phyloP scores from a whole-genome alignment of 2,113 vertebrate genomes.

The Pandion haliaetus region DNA sequence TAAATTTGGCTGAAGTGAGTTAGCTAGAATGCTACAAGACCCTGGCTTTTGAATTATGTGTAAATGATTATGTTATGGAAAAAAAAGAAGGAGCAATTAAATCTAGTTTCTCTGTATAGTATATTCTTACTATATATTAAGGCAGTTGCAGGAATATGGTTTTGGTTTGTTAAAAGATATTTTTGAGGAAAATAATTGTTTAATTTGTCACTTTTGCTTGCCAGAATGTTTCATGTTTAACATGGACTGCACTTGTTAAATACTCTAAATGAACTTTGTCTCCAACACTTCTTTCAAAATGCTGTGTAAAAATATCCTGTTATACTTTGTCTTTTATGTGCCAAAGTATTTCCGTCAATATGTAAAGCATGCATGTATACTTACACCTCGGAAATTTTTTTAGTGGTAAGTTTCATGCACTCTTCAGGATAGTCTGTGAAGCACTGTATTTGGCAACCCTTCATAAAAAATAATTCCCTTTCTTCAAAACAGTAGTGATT shows the following conservation, averaged over 20 bases:
- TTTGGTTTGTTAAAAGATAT: neutral
- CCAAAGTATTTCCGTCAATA: neutral
- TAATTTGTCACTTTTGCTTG: neutral
- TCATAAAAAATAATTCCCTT: neutral
- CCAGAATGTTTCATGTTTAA: neutral
- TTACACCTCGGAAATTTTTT: neutral
- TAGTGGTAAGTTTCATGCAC: neutral
- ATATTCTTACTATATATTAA: neutral
- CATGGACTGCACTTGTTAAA: neutral
- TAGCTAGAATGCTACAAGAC: neutral
- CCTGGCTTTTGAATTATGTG: neutral
- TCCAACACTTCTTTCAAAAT: neutral
- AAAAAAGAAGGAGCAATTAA: neutral
- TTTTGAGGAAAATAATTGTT: neutral
- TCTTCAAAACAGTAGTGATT: neutral
- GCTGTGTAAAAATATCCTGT: neutral
- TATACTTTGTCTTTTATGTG: neutral
- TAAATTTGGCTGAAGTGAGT: neutral
- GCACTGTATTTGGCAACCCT: neutral
- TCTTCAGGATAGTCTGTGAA: neutral
- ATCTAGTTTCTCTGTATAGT: neutral
- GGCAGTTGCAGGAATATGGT: neutral
- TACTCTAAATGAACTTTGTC: neutral
- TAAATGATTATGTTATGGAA: neutral
- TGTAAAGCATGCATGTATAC: neutral